Conservation (phyloP, 2,888 invertebrate genomes). For the Noctuana brunneofusca region DNA sequence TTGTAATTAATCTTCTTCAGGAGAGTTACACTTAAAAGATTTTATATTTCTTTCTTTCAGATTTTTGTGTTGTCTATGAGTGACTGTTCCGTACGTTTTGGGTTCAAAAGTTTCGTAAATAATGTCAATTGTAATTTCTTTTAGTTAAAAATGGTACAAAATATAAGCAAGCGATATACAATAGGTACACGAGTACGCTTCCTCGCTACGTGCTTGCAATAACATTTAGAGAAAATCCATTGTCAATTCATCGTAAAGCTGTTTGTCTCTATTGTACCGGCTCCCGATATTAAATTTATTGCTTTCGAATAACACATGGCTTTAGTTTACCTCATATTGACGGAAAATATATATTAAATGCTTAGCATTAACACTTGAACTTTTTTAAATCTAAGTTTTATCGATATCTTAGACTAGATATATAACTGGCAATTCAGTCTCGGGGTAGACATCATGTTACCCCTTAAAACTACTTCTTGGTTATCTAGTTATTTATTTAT, state of each 20-base stretch:
- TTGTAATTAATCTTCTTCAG: no score
- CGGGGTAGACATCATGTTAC: no score
- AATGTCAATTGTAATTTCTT: no score
- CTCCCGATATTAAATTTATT: conserved; percentile 15
- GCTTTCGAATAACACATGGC: conserved; percentile 8
- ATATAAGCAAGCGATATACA: background rate
- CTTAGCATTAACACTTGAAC: background rate
- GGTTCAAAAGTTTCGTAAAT: no score
- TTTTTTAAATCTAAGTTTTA: background rate
- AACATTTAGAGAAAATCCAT: conserved; percentile 6
- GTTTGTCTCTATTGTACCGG: conserved; percentile 15
- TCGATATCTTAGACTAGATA: no score
- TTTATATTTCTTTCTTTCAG: no score
- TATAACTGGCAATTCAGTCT: no score
- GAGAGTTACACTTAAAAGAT: no score
- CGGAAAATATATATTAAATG: background rate
- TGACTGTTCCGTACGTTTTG: no score
- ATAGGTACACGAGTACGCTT: background rate
- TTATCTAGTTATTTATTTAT: no score
- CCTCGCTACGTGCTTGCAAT: conserved; percentile 12
- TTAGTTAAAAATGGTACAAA: background rate
- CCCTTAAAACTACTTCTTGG: no score
- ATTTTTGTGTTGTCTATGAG: no score
- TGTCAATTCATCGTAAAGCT: conserved; percentile 13
- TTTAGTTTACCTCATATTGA: conserved; percentile 1